A percentile compares a stretch with the other conserved stretches of the same genome.
These are phyloP conservation scores for Agrotis exclamationis DNA, from an alignment of 2,888 invertebrate species.

Conservation along the genomic window DNA sequence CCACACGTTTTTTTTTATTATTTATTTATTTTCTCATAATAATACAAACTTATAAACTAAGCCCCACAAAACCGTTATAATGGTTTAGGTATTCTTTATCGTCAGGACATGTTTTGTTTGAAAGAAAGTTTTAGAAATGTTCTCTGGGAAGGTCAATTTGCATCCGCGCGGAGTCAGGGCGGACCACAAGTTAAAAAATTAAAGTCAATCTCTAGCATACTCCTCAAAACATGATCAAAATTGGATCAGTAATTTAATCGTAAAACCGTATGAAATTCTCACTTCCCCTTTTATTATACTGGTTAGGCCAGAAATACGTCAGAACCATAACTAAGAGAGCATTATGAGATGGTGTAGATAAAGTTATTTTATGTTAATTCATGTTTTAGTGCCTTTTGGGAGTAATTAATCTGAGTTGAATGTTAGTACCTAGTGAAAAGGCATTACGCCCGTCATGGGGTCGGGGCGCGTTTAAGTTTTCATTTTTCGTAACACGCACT, in stretches of 20 bases:
- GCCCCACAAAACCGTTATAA: too few species aligned
- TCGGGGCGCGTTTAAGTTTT: not conserved
- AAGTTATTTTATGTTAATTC: constrained; percentile 57
- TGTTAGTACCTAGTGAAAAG: constrained; percentile 36
- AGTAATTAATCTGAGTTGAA: constrained; percentile 52
- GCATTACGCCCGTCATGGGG: not conserved
- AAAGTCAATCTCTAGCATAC: not conserved
- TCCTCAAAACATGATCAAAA: constrained; percentile 11
- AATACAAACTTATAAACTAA: too few species aligned
- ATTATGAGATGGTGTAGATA: constrained; percentile 36
- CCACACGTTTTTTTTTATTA: too few species aligned
- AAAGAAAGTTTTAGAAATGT: too few species aligned
- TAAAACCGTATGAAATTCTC: constrained; percentile 1
- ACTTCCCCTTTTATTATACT: constrained; percentile 6
- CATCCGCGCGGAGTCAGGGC: too few species aligned
- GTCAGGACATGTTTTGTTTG: too few species aligned
- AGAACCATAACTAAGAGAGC: constrained; percentile 24
- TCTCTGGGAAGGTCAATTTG: too few species aligned
- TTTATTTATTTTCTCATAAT: too few species aligned
- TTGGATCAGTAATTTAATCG: constrained; percentile 5
- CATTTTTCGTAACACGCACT: not conserved
- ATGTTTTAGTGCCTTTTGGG: constrained; percentile 52
- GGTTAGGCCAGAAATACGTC: constrained; percentile 10
- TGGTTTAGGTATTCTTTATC: too few species aligned
- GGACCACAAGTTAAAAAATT: too few species aligned